Percentiles rank a stretch among this genome's conserved stretches.
phyloP scores from a whole-genome alignment of 2,888 invertebrate species.

The Leistus spinibarbis region DNA sequence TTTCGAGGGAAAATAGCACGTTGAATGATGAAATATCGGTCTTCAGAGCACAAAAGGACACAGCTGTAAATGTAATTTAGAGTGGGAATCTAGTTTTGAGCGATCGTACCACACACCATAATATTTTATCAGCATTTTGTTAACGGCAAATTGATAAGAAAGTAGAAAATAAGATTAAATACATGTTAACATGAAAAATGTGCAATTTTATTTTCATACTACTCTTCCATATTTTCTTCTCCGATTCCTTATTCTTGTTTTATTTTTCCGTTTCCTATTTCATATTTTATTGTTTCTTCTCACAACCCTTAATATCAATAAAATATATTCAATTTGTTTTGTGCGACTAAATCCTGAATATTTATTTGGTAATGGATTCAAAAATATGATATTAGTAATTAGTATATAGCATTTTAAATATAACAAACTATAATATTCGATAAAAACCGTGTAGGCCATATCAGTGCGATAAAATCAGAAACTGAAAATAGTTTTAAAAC shows the following conservation, averaged over 20 bases:
- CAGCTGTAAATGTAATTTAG: slow-evolving; percentile 4
- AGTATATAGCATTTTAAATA: neutral
- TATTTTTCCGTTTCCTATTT: too few relatives aligned
- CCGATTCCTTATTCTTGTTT: too few relatives aligned
- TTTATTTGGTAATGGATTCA: neutral
- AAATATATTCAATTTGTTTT: too few relatives aligned
- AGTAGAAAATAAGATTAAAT: too few relatives aligned
- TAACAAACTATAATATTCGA: neutral
- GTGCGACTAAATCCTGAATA: neutral
- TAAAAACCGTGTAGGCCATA: neutral
- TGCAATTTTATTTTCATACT: too few relatives aligned
- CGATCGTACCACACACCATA: neutral
- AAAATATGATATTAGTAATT: too few relatives aligned
- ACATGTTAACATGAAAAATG: too few relatives aligned
- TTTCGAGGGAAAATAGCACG: slow-evolving; percentile 33
- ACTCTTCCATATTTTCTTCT: too few relatives aligned
- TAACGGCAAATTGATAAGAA: too few relatives aligned
- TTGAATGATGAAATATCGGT: slow-evolving; percentile 34
- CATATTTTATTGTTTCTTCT: too few relatives aligned
- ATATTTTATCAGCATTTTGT: neutral
- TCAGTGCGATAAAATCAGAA: neutral
- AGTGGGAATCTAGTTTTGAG: slow-evolving; percentile 26
- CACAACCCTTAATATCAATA: too few relatives aligned
- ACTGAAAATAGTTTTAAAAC: neutral
- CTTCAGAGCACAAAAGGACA: slow-evolving; percentile 23